phyloP scores from a whole-genome alignment of 2,888 invertebrate genomes.

The Danaus chrysippus region DNA sequence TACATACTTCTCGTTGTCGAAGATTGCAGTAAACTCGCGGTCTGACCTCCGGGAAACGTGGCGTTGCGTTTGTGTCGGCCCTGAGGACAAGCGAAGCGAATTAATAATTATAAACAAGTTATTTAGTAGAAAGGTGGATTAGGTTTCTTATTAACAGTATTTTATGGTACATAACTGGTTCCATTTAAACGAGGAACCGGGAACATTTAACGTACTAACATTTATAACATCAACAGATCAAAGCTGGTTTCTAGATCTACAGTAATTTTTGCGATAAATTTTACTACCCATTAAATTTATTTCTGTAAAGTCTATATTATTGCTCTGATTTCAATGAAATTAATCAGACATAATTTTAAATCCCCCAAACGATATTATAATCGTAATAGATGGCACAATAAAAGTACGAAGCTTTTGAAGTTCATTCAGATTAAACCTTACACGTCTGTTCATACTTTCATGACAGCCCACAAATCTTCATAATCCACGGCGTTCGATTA shows the following conservation, averaged over 20 bases:
- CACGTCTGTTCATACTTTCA: conserved; percentile 1
- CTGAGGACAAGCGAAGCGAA: conserved; percentile 56
- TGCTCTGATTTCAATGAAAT: too few species aligned
- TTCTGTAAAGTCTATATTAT: too few species aligned
- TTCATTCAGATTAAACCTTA: neutral
- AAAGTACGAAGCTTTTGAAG: neutral
- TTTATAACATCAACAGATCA: too few species aligned
- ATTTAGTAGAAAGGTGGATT: conserved; percentile 5
- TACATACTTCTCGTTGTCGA: conserved; percentile 81
- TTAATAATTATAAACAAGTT: conserved; percentile 14
- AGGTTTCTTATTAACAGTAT: neutral
- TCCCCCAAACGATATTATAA: too few species aligned
- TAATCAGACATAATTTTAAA: too few species aligned
- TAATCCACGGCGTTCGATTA: conserved; percentile 22
- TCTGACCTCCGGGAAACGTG: conserved; percentile 87
- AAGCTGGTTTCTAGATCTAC: too few species aligned
- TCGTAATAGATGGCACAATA: too few species aligned
- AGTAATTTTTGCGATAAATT: too few species aligned
- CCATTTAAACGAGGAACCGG: neutral
- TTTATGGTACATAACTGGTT: neutral
- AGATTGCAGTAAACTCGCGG: conserved; percentile 80
- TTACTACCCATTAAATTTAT: too few species aligned
- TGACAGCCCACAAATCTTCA: conserved; percentile 17
- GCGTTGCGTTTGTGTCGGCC: conserved; percentile 89
- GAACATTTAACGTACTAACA: too few species aligned